Evolutionary conservation across 2,888 invertebrate species (phyloP), one percentile per base, ranked within the genome.

Genomic region (Timandra comae): DNA sequence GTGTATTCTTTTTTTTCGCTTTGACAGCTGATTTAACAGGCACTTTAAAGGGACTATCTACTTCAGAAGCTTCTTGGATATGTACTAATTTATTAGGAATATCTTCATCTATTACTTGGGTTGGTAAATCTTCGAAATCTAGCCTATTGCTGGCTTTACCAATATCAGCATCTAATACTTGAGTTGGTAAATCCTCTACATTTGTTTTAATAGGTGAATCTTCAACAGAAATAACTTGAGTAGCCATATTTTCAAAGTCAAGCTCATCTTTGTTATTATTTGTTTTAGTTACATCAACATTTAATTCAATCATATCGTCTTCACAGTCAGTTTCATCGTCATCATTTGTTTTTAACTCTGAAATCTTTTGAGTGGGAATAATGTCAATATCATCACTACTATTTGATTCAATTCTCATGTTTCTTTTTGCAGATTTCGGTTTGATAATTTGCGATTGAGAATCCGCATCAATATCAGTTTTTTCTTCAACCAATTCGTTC

Each of bases 21-120:
- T 65, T 74, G 21, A 61, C 41, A n/a, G 69, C 56, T 7, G 71
- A 69, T 24, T 51, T 43, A 2, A 61, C 41, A 3, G 84, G 82
- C 20, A 77, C 46, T 65, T 82, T 84, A 53, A 84, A 84, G 7
- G 63, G 65, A 40, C 62, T 66, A 5, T 56, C 42, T n/a, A 60
- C 58, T 39, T 60, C 46, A 3, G 46, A 42, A 19, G 33, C 35
- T 20, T 44, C 33, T 35, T 47, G 32, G 11, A 10, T 29, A n/a
- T n/a, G n/a, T n/a, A n/a, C n/a, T n/a, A n/a, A n/a, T 33, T 44
- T 48, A 19, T 41, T 29, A 32, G 41, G 35, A 19, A 39, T 30
- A 27, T 51, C 49, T 31, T 58, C 52, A n/a, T 43, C 46, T 38
- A 75, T 40, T 19, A 71, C 50, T 56, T 77, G 75, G 1, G 73